Base-by-base conservation (phyloP, 2,888 invertebrate genomes). In the Chelonus formosanus region DNA sequence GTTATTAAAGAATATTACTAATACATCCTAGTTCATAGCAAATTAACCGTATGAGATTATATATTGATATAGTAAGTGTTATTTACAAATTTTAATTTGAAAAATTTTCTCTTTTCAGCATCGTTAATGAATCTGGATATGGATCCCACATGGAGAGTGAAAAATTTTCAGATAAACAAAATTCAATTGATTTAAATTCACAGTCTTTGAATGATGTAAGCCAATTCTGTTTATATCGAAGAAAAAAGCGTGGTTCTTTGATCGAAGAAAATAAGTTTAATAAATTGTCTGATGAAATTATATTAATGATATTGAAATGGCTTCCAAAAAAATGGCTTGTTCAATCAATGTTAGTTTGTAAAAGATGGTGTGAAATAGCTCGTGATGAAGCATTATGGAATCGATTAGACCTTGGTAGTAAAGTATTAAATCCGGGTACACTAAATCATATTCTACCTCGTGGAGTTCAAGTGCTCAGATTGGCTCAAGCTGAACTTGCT, bases 311-410 rank as follows among this genome's bases (percentile, higher is more conserved):
- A 61, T 91, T 96, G 75, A 88, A 90, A 70, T 94, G 91, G 91
- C 86, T 97, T 61, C 93, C 95, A 0, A 95, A 95, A 78, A 86
- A 89, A 68, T 90, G 74, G 92, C 93, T 52, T 93, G 92, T 82
- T 89, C 85, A 84, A 63, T 87, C 86, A 71, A 86, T 87, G 70
- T 81, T 85, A 65, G 88, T 89, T 31, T 88, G 87, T 73, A 85
- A 82, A 79, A 89, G 94, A 73, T 96, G 96, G 89, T 88, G 91
- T 78, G 85, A 91, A 71, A 87, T 96, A 69, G 90, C 91, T 3
- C 90, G 90, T 61, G 96, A 97, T 81, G 95, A 95, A 77, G 91
- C 91, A 0, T 84, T 97, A 0, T 97, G 97, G 97, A 90, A 91
- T 50, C 87, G 95, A 20, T 84, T 96, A 70, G 96, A 97, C 81